Evolutionary conservation across 2,888 invertebrate genomes (phyloP), one percentile per base, ranked within the genome.

Genomic region (Sinelater perroti): DNA sequence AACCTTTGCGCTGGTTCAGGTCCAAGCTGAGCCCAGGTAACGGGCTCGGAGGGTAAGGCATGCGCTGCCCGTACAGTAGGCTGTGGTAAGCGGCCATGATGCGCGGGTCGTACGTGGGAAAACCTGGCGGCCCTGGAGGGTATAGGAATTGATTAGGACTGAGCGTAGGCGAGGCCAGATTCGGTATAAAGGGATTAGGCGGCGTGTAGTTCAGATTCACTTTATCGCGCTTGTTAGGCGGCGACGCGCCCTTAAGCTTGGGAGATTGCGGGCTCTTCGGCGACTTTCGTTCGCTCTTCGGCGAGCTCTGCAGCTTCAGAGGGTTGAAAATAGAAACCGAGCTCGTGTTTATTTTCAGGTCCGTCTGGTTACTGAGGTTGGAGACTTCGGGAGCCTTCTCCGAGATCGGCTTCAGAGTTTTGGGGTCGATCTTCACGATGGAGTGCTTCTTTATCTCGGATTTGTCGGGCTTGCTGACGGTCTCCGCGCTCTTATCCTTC

Each of bases 381-480:
- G 75, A 67, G 1, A 68, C 72, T 59, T 78, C 76, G 2, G 76
- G 75, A 0, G 77, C 75, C 49, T 75, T 74, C 49, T 76, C 77
- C 10, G 75, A 72, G 11, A 84, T 82, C 0, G 84, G 84, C 53
- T 82, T 81, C 14, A 85, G 67, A 0, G 84, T 84, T 70, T 84
- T 83, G 1, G 84, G 84, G 68, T 85, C 84, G 52, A 84, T 82
- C 67, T 84, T 84, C 2, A 79, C 77, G 13, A 79, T 78, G 20
- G 78, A 78, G 54, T 78, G 78, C 50, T 75, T 77, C 56, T 75
- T 76, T 20, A 78, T 78, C 57, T 78, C 78, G 17, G 67, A 68
- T 52, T 73, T 75, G 2, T 60, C 60, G 1, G 60, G 5, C 47
- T 54, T 60, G 17, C 65, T 67, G n/a, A 33, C 20, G 8, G 54